Evolutionary conservation across 1,140 invertebrate genomes (phyloP).

Genomic region (Danaus melanippus): DNA sequence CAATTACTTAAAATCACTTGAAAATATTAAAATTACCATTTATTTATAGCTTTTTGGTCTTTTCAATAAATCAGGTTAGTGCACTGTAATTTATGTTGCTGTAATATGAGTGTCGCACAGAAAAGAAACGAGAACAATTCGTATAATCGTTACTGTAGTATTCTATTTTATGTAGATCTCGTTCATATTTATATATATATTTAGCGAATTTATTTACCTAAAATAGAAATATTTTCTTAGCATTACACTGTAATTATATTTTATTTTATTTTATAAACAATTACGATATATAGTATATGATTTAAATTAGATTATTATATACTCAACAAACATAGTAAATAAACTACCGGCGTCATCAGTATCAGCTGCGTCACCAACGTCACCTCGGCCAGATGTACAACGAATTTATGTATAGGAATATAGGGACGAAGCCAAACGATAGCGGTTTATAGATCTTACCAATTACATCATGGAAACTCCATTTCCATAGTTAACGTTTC

Average conservation of each 20-base stretch:
- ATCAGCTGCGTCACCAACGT: slow-evolving; percentile 31
- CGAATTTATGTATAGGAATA: slow-evolving; percentile 38
- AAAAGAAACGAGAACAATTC: not conserved
- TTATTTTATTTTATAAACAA: not conserved
- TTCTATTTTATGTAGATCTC: not conserved
- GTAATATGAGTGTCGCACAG: slow-evolving; percentile 2
- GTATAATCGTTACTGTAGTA: too few relatives aligned
- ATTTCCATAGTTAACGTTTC: too few relatives aligned
- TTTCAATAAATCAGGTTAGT: slow-evolving; percentile 20
- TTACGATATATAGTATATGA: not conserved
- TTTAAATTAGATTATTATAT: not conserved
- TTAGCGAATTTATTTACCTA: not conserved
- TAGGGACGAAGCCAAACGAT: slow-evolving; percentile 40
- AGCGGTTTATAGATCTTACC: slow-evolving; percentile 31
- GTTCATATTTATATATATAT: too few relatives aligned
- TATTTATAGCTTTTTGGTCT: slow-evolving; percentile 19
- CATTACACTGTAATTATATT: not conserved
- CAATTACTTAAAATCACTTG: slow-evolving; percentile 23
- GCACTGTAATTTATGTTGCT: slow-evolving; percentile 7
- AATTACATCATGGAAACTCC: too few relatives aligned
- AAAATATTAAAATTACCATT: slow-evolving; percentile 29
- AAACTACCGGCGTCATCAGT: slow-evolving; percentile 12
- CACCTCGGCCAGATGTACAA: slow-evolving; percentile 35
- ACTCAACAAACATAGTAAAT: slow-evolving; percentile 1
- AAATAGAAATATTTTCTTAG: not conserved